A percentile compares a stretch with the other conserved stretches of the same genome.
phyloP scores from a whole-genome alignment of 2,113 vertebrate genomes.

The Terrapene triunguis region DNA sequence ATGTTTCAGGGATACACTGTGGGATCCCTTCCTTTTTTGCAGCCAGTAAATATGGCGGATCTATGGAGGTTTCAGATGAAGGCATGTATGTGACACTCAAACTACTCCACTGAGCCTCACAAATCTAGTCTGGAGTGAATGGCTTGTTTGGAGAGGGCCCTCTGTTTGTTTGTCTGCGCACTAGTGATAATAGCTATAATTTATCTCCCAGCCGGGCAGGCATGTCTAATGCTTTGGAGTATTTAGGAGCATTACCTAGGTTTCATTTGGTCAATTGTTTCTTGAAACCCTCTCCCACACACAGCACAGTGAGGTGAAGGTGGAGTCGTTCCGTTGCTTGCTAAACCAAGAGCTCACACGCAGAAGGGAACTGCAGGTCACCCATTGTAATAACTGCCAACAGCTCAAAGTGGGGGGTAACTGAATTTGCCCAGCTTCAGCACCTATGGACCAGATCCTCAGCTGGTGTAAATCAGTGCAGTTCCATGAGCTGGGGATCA shows the following conservation, averaged over 20 bases:
- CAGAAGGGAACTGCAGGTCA: neutral
- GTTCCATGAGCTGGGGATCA: too few species aligned
- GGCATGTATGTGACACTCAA: constrained; percentile 30
- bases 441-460: neutral
- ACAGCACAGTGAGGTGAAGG: constrained; percentile 21
- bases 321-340: fast-evolving
- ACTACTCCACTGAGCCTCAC: constrained; percentile 67
- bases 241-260: constrained; percentile 74
- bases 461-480: neutral
- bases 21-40: neutral
- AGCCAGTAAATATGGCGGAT: neutral
- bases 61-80: constrained; percentile 34
- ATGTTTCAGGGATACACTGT: neutral
- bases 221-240: constrained; percentile 76
- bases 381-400: neutral
- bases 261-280: constrained; percentile 77
- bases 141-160: constrained; percentile 75
- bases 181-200: constrained; percentile 78
- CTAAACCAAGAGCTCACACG: fast-evolving
- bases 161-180: constrained; percentile 74
- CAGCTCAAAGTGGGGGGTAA: fast-evolving
- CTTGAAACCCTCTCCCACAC: constrained; percentile 72
- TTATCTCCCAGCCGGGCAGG: constrained; percentile 76
- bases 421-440: neutral
- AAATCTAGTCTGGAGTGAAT: constrained; percentile 75